These are phyloP conservation scores for Cantharis flavilabris DNA, from an alignment of 2,888 invertebrate genomes.

Conservation along the genomic window DNA sequence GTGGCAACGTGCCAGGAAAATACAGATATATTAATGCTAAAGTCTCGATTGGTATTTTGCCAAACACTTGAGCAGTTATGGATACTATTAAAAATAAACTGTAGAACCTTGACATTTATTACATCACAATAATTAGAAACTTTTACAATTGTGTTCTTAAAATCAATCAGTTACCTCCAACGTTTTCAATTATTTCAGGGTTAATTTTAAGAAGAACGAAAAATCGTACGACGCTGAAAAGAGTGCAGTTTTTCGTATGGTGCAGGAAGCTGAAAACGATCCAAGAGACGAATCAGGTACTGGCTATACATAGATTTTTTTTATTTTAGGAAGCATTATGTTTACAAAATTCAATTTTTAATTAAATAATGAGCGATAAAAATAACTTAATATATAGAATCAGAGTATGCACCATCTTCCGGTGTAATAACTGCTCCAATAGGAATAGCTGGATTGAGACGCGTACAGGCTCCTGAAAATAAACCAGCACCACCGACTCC, in stretches of 20 bases:
- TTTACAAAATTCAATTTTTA: background rate
- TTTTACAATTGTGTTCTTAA: background rate
- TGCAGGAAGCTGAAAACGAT: constrained; percentile 85
- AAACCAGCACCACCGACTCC: constrained; percentile 67
- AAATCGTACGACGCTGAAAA: constrained; percentile 84
- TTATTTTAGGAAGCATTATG: background rate
- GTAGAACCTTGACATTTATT: constrained; percentile 7
- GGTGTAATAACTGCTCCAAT: constrained; percentile 58
- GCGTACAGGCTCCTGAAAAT: constrained; percentile 75
- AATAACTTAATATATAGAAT: constrained; percentile 29
- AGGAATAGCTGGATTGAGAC: constrained; percentile 65
- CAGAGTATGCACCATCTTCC: constrained; percentile 51
- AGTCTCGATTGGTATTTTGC: constrained; percentile 5
- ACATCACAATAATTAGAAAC: constrained; percentile 1
- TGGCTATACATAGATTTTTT: background rate
- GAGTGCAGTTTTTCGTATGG: constrained; percentile 88
- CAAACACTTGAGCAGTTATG: constrained; percentile 12
- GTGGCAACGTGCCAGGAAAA: constrained; percentile 3
- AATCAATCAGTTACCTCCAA: background rate
- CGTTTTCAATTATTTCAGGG: constrained; percentile 61
- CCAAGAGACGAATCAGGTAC: constrained; percentile 74
- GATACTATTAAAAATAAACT: constrained; percentile 3
- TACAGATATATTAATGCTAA: constrained; percentile 5
- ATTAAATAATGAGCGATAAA: background rate
- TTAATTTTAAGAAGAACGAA: constrained; percentile 95